These are phyloP conservation scores for Atta texana DNA, from an alignment of 1,140 invertebrate species.

Conservation along the genomic window DNA sequence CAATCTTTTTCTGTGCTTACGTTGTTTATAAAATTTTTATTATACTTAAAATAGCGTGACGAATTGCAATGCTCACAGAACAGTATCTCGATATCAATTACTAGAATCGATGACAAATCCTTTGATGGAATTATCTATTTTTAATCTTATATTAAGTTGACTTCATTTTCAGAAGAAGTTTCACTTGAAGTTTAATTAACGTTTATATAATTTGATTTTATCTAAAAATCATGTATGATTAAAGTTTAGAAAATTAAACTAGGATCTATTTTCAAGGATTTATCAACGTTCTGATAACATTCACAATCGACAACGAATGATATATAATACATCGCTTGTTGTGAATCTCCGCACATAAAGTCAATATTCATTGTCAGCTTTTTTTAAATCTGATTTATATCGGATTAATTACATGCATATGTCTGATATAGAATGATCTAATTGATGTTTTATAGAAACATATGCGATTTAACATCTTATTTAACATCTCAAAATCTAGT, in stretches of 20 bases:
- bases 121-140: slow-evolving; percentile 9
- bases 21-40: background rate
- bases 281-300: background rate
- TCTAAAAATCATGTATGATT: background rate
- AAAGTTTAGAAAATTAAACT: slow-evolving; percentile 3
- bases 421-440: background rate
- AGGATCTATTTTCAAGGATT: background rate
- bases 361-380: background rate
- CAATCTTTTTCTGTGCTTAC: background rate
- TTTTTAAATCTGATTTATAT: background rate
- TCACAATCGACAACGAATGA: background rate
- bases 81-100: background rate
- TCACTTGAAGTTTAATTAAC: slow-evolving; percentile 1
- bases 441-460: no score
- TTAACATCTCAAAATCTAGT: background rate
- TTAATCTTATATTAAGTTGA: background rate
- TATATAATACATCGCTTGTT: background rate
- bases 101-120: slow-evolving; percentile 1
- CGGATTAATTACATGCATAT: background rate
- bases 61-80: background rate
- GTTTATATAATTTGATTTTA: background rate
- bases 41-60: background rate
- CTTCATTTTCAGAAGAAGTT: background rate
- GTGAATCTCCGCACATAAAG: background rate
- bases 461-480: slow-evolving; percentile 27